Percentiles rank a stretch among this genome's conserved stretches.
Conservation (phyloP, 2,888 invertebrate species). For the Acrocera orbiculus region DNA sequence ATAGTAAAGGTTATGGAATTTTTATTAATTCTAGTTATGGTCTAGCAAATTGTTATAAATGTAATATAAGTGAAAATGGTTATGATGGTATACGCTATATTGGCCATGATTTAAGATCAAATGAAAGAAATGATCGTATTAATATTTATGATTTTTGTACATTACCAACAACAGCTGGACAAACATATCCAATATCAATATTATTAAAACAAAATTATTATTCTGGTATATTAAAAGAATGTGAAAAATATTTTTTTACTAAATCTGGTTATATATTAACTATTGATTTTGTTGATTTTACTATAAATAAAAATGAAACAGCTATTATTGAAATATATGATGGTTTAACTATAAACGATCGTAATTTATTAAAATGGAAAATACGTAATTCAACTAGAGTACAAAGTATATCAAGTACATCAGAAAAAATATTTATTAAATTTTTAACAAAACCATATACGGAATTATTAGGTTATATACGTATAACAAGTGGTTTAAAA, state of each 20-base stretch:
- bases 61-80: conserved; percentile 64
- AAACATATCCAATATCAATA: conserved; percentile 73
- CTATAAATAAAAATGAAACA: conserved; percentile 56
- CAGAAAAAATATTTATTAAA: conserved; percentile 61
- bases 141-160: conserved; percentile 74
- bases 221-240: conserved; percentile 49
- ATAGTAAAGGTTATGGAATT: conserved; percentile 75
- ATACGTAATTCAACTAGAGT: conserved; percentile 75
- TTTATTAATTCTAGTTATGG: conserved; percentile 82
- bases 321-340: conserved; percentile 63
- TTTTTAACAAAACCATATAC: conserved; percentile 57
- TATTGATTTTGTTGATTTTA: conserved; percentile 65
- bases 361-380: conserved; percentile 48
- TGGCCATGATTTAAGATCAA: conserved; percentile 59
- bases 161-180: conserved; percentile 62
- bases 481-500: conserved; percentile 57
- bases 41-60: conserved; percentile 57
- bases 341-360: conserved; percentile 52
- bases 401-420: conserved; percentile 69
- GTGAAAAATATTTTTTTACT: conserved; percentile 65
- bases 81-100: conserved; percentile 82
- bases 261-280: conserved; percentile 65
- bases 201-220: conserved; percentile 65
- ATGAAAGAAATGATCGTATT: conserved; percentile 54
- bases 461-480: conserved; percentile 58